Conservation (phyloP, 2,797 vertebrate species). For the Ceryle rudis region DNA sequence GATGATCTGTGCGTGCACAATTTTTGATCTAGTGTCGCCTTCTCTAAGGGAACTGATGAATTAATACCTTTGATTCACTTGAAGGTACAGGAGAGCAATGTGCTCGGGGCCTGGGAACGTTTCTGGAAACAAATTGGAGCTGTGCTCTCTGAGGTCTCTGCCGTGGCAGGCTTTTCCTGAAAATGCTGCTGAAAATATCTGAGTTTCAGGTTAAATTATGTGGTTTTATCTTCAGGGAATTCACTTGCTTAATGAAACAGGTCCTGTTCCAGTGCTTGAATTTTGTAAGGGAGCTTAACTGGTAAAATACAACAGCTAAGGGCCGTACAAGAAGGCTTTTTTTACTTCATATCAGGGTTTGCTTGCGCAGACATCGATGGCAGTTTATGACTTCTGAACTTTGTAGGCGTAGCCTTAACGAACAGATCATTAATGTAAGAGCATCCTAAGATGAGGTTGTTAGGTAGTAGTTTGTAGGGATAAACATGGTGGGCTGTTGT, state of each 20-base stretch:
- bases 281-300: neutral
- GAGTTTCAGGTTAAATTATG: neutral
- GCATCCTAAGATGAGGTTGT: neutral
- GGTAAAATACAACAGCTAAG: neutral
- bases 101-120: neutral
- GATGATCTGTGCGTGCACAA: rapidly evolving
- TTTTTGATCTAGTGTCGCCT: neutral
- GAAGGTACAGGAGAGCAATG: neutral
- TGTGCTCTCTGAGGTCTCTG: neutral
- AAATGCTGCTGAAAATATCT: neutral
- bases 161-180: neutral
- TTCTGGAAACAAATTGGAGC: neutral
- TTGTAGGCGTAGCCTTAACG: neutral
- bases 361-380: neutral
- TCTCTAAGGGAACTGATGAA: neutral
- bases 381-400: neutral
- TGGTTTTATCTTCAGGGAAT: neutral
- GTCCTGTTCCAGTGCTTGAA: neutral
- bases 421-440: neutral
- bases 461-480: neutral
- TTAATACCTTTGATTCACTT: neutral
- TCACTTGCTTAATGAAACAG: neutral
- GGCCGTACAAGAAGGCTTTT: neutral
- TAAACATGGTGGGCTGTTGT: neutral
- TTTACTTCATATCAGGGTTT: neutral